These are phyloP conservation scores for Anarrhichthys ocellatus DNA, from an alignment of 2,113 vertebrate species.

Conservation along the genomic window DNA sequence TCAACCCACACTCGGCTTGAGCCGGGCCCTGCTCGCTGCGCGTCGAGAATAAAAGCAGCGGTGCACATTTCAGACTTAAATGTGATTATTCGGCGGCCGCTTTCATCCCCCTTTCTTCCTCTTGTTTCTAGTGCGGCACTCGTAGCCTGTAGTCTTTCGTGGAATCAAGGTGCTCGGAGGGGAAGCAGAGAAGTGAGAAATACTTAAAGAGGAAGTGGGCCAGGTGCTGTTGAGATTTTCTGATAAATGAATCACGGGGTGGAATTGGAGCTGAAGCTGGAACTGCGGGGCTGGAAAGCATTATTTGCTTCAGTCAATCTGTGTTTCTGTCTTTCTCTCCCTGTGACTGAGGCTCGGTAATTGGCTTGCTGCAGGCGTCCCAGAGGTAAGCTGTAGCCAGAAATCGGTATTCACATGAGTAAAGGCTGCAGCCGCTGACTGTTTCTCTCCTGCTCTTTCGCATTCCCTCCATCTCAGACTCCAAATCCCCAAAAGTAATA, in stretches of 20 bases:
- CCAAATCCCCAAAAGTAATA: neutral
- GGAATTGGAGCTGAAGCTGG: conserved; percentile 53
- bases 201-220: conserved; percentile 44
- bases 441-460: conserved; percentile 63
- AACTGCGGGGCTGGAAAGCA: conserved; percentile 41
- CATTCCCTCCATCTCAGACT: conserved; percentile 53
- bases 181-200: conserved; percentile 44
- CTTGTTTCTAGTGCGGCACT: conserved; percentile 48
- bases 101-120: conserved; percentile 61
- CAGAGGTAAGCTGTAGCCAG: conserved; percentile 72
- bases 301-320: conserved; percentile 69
- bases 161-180: conserved; percentile 50
- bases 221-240: conserved; percentile 51
- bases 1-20: conserved; percentile 66
- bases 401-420: conserved; percentile 76
- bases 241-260: conserved; percentile 55
- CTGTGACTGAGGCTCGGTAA: conserved; percentile 73
- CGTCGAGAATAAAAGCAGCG: conserved; percentile 71
- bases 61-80: conserved; percentile 76
- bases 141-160: conserved; percentile 61
- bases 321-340: conserved; percentile 58
- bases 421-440: conserved; percentile 61
- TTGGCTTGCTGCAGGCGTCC: conserved; percentile 78
- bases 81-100: conserved; percentile 72
- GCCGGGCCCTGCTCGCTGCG: conserved; percentile 59